Base-by-base conservation (phyloP, 2,888 invertebrate species). In the Stratiomys singularior region DNA sequence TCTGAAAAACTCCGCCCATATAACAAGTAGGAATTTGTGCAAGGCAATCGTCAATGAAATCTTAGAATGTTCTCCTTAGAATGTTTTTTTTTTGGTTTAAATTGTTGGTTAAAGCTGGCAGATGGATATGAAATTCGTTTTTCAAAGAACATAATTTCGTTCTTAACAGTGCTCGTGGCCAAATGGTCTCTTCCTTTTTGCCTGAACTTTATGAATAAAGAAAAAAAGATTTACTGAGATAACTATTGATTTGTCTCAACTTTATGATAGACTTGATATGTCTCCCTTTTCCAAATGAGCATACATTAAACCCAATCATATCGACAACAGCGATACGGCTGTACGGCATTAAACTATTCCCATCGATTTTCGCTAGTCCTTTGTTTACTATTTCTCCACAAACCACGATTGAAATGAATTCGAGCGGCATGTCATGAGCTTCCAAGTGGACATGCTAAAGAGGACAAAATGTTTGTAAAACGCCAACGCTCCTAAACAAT, bases 1-100 rank as follows among this genome's bases (percentile, higher is more conserved):
- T 47, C 23, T 47, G 18, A 23, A 47, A 69, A 69, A 69, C 69
- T 69, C 69, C 69, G 69, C 69, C 69, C 69, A 47, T 4, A 25
- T 69, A 69, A 46, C 69, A 69, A 69, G 69, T 69, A 25, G 15
- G 9, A 69, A 69, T 47, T 69, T 69, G 64, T 52, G 18, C 4
- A 52, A 52, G 15, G 18, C 52, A 18, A 52, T 9, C 52, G 15
- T n/a, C 2, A 9, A 37, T 9, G 3, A 3, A 37, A 37, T 37
- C 37, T 5, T 37, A 37, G 37, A 37, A 37, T 5, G 37, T 37
- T 37, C n/a, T n/a, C n/a, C n/a, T n/a, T n/a, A n/a, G n/a, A n/a
- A n/a, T n/a, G n/a, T n/a, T n/a, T n/a, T n/a, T n/a, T n/a, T n/a
- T n/a, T n/a, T n/a, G n/a, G n/a, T n/a, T n/a, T n/a, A n/a, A n/a